These are phyloP conservation scores for Eristalis tenax DNA, from an alignment of 2,888 invertebrate species.

Conservation along the genomic window DNA sequence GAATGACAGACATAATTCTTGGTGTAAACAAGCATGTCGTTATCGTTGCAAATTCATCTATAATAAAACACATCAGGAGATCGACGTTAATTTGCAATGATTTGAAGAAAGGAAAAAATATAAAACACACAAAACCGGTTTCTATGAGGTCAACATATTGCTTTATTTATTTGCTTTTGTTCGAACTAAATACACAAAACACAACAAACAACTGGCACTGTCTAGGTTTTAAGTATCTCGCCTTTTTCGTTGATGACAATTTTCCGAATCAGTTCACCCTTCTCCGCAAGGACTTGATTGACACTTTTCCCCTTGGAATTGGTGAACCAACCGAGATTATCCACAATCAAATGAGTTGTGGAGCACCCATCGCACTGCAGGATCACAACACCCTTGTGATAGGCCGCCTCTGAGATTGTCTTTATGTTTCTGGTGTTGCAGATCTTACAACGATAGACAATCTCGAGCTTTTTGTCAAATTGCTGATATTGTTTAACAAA, in stretches of 20 bases:
- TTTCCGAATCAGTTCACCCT: conserved; percentile 74
- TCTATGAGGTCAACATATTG: conserved; percentile 8
- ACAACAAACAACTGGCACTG: conserved; percentile 23
- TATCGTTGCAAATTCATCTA: neutral
- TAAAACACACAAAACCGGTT: neutral
- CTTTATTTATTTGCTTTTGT: conserved; percentile 9
- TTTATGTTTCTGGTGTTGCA: conserved; percentile 79
- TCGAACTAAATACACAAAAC: conserved; percentile 31
- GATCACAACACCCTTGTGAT: conserved; percentile 78
- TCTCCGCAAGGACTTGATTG: conserved; percentile 77
- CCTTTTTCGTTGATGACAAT: conserved; percentile 78
- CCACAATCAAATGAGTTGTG: conserved; percentile 78
- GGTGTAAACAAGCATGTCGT: conserved; percentile 1
- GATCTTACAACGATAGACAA: conserved; percentile 78
- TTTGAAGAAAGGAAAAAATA: neutral
- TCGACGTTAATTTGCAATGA: neutral
- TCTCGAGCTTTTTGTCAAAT: conserved; percentile 77
- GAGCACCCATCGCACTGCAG: conserved; percentile 79
- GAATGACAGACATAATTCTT: no score
- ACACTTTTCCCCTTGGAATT: conserved; percentile 76
- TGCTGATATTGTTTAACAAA: conserved; percentile 74
- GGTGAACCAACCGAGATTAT: conserved; percentile 78
- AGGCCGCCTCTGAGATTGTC: conserved; percentile 78
- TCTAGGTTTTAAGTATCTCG: conserved; percentile 75
- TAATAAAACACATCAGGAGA: neutral